Evolutionary conservation across 2,888 invertebrate genomes (phyloP).

Genomic region (Diogma glabrata): DNA sequence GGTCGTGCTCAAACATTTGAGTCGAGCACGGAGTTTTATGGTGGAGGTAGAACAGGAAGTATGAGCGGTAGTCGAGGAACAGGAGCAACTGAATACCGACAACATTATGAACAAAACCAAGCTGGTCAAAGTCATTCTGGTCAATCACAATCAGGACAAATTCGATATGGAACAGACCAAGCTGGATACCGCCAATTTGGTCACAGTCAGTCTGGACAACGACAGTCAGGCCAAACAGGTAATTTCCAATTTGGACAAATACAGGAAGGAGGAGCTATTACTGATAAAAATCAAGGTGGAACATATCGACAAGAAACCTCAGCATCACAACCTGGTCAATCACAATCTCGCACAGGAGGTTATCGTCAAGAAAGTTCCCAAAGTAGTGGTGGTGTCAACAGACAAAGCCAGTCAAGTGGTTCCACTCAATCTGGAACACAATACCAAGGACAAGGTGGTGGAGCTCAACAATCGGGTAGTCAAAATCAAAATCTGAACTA

Average conservation of each 20-base stretch:
- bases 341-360: conserved; percentile 17
- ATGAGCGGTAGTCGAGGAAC: not conserved
- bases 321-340: not conserved
- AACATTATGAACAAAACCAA: not conserved
- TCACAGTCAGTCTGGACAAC: too few relatives aligned
- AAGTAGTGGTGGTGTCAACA: not conserved
- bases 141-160: too few relatives aligned
- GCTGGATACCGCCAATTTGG: too few relatives aligned
- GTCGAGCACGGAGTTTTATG: conserved; percentile 38
- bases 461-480: not conserved
- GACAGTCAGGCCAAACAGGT: too few relatives aligned
- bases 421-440: not conserved
- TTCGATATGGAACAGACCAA: too few relatives aligned
- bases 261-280: too few relatives aligned
- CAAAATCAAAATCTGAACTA: not conserved
- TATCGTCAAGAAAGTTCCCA: conserved; percentile 23
- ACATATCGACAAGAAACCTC: not conserved
- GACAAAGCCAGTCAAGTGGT: not conserved
- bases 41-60: conserved; percentile 14
- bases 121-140: not conserved
- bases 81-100: not conserved
- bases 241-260: too few relatives aligned
- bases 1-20: conserved; percentile 39
- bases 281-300: too few relatives aligned
- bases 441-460: not conserved